These are phyloP conservation scores for Drosophila koepferae DNA, from an alignment of 2,888 invertebrate species.

Conservation along the genomic window DNA sequence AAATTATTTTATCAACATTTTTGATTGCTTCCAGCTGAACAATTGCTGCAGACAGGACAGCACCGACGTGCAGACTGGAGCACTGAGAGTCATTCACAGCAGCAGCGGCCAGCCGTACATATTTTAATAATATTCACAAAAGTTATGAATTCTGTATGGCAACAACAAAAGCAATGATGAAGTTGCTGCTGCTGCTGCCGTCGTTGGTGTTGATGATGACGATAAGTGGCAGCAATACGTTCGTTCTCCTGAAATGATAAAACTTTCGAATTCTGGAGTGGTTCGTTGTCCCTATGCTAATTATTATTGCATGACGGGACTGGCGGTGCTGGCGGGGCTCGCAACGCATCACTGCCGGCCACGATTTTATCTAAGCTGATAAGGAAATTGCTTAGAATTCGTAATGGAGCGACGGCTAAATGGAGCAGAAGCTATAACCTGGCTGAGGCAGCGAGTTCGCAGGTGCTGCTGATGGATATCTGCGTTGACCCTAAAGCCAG, in stretches of 20 bases:
- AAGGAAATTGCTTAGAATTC: constrained; percentile 77
- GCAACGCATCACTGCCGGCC: constrained; percentile 55
- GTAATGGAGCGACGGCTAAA: constrained; percentile 64
- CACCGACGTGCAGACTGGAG: neutral
- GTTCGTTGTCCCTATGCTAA: constrained; percentile 61
- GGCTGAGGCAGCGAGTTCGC: constrained; percentile 24
- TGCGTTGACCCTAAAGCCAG: constrained; percentile 14
- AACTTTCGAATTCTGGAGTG: constrained; percentile 52
- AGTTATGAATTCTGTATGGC: constrained; percentile 70
- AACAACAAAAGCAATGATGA: constrained; percentile 36
- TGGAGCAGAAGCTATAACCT: constrained; percentile 69
- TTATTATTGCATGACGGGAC: constrained; percentile 66
- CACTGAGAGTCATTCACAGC: constrained; percentile 61
- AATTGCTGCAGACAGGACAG: constrained; percentile 56
- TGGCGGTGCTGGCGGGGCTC: neutral
- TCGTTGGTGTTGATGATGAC: constrained; percentile 10
- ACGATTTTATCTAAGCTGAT: constrained; percentile 76
- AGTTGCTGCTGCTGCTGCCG: neutral
- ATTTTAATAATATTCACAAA: constrained; percentile 77
- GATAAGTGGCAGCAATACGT: constrained; percentile 63
- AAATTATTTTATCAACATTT: constrained; percentile 82
- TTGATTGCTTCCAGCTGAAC: constrained; percentile 81
- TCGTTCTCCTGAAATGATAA: constrained; percentile 66
- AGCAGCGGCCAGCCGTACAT: constrained; percentile 33
- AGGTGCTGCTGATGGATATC: constrained; percentile 69